Conservation (phyloP, 2,888 invertebrate species). For the Volucella inanis region DNA sequence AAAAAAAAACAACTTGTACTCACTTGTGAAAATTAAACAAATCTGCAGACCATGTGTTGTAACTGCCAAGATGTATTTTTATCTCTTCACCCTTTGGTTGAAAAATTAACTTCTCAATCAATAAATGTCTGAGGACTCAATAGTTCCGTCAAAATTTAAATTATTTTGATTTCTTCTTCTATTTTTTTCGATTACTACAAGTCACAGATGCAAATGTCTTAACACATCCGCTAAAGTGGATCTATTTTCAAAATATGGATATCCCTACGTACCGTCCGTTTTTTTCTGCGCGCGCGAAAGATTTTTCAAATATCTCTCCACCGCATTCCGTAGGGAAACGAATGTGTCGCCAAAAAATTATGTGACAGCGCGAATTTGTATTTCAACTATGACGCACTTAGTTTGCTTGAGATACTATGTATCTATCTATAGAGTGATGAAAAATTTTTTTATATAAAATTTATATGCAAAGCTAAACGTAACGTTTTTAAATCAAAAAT, state of each 20-base stretch:
- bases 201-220: slow-evolving; percentile 7
- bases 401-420: slow-evolving; percentile 16
- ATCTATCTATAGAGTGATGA: slow-evolving; percentile 60
- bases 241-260: slow-evolving; percentile 64
- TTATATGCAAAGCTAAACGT: neutral
- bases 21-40: slow-evolving; percentile 48
- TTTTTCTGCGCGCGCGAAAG: slow-evolving; percentile 36
- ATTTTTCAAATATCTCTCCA: slow-evolving; percentile 22
- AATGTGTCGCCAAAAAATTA: slow-evolving; percentile 52
- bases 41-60: slow-evolving; percentile 65
- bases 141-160: slow-evolving; percentile 36
- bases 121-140: slow-evolving; percentile 31
- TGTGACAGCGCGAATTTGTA: slow-evolving; percentile 38
- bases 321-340: slow-evolving; percentile 14
- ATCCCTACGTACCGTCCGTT: slow-evolving; percentile 38
- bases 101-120: slow-evolving; percentile 42
- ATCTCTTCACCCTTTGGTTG: slow-evolving; percentile 19
- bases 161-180: slow-evolving; percentile 5
- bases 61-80: slow-evolving; percentile 25
- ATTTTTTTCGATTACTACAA: neutral
- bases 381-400: slow-evolving; percentile 63
- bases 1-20: slow-evolving; percentile 27
- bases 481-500: neutral
- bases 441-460: slow-evolving; percentile 4
- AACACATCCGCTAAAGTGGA: slow-evolving; percentile 37